Conservation (phyloP, 1,140 invertebrate species). For the Ceratitis capitata region DNA sequence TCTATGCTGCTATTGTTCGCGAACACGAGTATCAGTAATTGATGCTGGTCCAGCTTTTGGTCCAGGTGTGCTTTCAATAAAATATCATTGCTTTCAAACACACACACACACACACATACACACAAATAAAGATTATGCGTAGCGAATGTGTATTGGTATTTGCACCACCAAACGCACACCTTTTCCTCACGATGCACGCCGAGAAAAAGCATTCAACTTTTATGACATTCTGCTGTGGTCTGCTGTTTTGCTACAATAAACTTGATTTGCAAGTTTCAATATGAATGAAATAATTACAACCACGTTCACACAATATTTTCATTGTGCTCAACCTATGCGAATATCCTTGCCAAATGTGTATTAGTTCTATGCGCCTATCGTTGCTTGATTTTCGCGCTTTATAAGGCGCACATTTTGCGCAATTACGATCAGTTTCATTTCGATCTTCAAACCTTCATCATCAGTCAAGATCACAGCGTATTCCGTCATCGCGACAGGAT, state of each 20-base stretch:
- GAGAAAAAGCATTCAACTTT: slow-evolving; percentile 31
- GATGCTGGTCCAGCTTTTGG: slow-evolving; percentile 55
- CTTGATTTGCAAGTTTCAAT: slow-evolving; percentile 57
- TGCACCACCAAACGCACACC: slow-evolving; percentile 47
- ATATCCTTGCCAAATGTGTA: not conserved
- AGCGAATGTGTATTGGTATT: not conserved
- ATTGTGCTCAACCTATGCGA: not conserved
- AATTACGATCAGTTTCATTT: slow-evolving; percentile 66
- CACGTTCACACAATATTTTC: not conserved
- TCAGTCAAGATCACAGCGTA: slow-evolving; percentile 51
- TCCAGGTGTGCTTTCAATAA: slow-evolving; percentile 41
- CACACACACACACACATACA: not conserved
- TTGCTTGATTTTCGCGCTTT: slow-evolving; percentile 47
- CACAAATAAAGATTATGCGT: not conserved
- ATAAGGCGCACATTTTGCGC: slow-evolving; percentile 58
- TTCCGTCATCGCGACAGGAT: slow-evolving; percentile 45
- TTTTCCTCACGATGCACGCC: not conserved
- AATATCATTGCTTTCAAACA: not conserved
- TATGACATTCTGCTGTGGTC: not conserved
- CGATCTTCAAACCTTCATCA: slow-evolving; percentile 60
- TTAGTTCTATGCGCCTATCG: not conserved
- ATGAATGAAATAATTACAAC: too few species aligned
- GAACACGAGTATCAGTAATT: slow-evolving; percentile 16
- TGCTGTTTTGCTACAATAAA: slow-evolving; percentile 50
- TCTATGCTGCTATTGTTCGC: not conserved